These are phyloP conservation scores for Tuta absoluta DNA, from an alignment of 2,888 invertebrate genomes.

Conservation along the genomic window DNA sequence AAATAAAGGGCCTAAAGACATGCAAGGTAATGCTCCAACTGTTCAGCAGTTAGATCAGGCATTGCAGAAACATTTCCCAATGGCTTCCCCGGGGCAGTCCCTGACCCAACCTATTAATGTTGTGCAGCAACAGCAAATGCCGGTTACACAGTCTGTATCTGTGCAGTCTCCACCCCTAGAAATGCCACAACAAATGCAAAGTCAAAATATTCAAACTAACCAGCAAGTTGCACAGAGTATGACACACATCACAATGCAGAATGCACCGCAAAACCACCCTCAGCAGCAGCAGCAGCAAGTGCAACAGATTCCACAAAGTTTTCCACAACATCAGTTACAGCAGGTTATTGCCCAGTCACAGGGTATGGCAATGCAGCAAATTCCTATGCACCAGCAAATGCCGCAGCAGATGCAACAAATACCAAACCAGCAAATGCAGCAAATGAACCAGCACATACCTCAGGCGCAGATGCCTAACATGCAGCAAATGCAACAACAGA, in stretches of 20 bases:
- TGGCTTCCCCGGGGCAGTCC: conserved; percentile 78
- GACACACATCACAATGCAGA: conserved; percentile 78
- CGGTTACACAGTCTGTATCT: conserved; percentile 70
- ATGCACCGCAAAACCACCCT: conserved; percentile 62
- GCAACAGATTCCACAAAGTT: conserved; percentile 78
- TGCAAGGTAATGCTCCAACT: conserved; percentile 68
- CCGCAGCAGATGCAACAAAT: conserved; percentile 80
- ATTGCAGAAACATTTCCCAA: conserved; percentile 76
- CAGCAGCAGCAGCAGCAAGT: conserved; percentile 74
- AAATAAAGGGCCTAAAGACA: conserved; percentile 75
- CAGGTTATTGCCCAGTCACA: conserved; percentile 77
- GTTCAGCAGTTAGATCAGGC: conserved; percentile 76
- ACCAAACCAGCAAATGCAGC: conserved; percentile 79
- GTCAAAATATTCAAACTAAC: conserved; percentile 65
- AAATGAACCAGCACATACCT: conserved; percentile 73
- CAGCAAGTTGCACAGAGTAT: conserved; percentile 78
- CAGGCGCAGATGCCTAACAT: conserved; percentile 74
- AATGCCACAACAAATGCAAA: conserved; percentile 76
- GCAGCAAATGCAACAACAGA: conserved; percentile 77
- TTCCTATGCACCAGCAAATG: conserved; percentile 78
- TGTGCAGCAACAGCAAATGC: conserved; percentile 64
- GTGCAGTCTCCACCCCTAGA: conserved; percentile 78
- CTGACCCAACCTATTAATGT: conserved; percentile 74
- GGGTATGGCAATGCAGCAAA: conserved; percentile 76
- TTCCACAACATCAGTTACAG: conserved; percentile 78